These are phyloP conservation scores for Dyspetes luteomarginatus DNA, from an alignment of 2,888 invertebrate species.

Conservation along the genomic window DNA sequence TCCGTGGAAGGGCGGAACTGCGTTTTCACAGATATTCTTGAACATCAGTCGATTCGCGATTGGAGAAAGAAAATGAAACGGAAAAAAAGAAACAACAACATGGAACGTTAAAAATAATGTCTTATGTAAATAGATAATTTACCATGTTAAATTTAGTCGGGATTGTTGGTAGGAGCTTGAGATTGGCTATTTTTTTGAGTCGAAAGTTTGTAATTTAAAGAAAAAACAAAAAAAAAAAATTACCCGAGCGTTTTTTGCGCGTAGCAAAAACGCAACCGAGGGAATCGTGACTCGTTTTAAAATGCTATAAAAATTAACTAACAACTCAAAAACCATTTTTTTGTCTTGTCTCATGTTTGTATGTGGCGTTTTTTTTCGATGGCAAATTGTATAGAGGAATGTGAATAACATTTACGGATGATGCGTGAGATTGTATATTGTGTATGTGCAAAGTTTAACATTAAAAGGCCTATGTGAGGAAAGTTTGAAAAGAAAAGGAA, in stretches of 20 bases:
- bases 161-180: conserved; percentile 60
- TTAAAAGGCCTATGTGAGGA: conserved; percentile 65
- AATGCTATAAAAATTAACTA: conserved; percentile 42
- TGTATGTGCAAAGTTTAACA: conserved; percentile 57
- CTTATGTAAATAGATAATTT: conserved; percentile 69
- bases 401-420: conserved; percentile 52
- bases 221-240: conserved; percentile 32
- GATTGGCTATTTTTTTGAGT: conserved; percentile 52
- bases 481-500: conserved; percentile 21
- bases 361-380: conserved; percentile 23
- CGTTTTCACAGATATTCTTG: conserved; percentile 45
- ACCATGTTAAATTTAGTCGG: conserved; percentile 60
- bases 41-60: conserved; percentile 44
- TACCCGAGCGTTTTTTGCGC: conserved; percentile 34
- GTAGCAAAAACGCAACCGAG: conserved; percentile 54
- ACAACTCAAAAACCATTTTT: conserved; percentile 24
- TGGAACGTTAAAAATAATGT: conserved; percentile 60
- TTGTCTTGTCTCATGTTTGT: conserved; percentile 44
- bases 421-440: conserved; percentile 64
- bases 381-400: conserved; percentile 51
- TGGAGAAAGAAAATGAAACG: conserved; percentile 19
- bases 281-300: conserved; percentile 62
- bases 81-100: conserved; percentile 29
- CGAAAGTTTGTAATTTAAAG: conserved; percentile 58
- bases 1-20: conserved; percentile 46